phyloP scores from a whole-genome alignment of 2,113 vertebrate species.

The Asarcornis scutulata region DNA sequence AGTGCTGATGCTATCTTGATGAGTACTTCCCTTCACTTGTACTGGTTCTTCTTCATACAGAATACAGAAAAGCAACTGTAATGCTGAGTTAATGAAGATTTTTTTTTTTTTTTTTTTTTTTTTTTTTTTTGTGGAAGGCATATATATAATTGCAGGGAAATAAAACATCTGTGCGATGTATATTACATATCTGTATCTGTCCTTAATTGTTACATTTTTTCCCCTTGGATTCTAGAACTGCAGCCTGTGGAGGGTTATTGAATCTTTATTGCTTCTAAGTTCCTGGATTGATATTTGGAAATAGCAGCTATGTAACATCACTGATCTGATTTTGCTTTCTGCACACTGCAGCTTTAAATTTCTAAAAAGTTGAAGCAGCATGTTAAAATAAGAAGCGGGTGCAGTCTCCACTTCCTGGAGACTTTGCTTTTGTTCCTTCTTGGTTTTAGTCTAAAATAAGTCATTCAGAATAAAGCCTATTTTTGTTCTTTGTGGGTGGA shows the following conservation, averaged over 20 bases:
- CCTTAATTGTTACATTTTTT: constrained; percentile 55
- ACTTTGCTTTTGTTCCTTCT: constrained; percentile 46
- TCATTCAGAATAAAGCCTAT: constrained; percentile 49
- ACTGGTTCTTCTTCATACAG: not conserved
- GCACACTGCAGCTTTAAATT: constrained; percentile 32
- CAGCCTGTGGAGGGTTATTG: constrained; percentile 24
- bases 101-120: constrained; percentile 7
- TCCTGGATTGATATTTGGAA: constrained; percentile 4
- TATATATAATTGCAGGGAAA: constrained; percentile 62
- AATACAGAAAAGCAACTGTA: constrained; percentile 26
- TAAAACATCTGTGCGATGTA: constrained; percentile 67
- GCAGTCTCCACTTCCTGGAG: constrained; percentile 44
- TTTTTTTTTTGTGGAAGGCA: not conserved
- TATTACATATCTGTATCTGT: constrained; percentile 51
- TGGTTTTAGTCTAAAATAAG: constrained; percentile 50
- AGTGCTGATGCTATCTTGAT: constrained; percentile 9
- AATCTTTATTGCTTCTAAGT: constrained; percentile 49
- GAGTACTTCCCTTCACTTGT: not conserved
- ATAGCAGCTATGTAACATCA: not conserved
- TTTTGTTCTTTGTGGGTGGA: constrained; percentile 61
- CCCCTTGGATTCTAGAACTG: constrained; percentile 27
- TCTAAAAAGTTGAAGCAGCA: constrained; percentile 30
- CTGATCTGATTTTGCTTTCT: constrained; percentile 15
- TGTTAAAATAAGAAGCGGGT: constrained; percentile 27
- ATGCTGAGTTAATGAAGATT: constrained; percentile 53